These are phyloP conservation scores for Drosophila testacea DNA, from an alignment of 2,888 invertebrate genomes.

Conservation along the genomic window DNA sequence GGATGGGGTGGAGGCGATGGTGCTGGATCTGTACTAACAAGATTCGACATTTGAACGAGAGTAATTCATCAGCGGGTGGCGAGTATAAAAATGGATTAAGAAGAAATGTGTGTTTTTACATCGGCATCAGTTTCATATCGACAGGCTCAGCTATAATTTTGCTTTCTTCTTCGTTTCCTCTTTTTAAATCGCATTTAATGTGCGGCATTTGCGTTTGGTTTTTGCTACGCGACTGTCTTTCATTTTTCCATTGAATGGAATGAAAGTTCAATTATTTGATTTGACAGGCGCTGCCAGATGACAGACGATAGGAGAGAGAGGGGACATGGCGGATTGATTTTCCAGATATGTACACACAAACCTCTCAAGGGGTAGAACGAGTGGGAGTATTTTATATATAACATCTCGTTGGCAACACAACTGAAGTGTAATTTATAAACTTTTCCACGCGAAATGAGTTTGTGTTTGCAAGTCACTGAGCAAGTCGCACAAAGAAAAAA, in stretches of 20 bases:
- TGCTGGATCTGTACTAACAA: conserved; percentile 60
- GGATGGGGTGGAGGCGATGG: conserved; percentile 15
- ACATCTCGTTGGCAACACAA: conserved; percentile 65
- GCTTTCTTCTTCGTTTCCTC: conserved; percentile 20
- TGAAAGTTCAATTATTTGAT: conserved; percentile 79
- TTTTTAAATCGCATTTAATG: conserved; percentile 66
- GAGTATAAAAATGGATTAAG: conserved; percentile 73
- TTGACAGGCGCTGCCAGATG: conserved; percentile 65
- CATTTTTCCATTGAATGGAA: conserved; percentile 68
- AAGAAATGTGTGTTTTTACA: conserved; percentile 55
- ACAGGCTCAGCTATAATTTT: conserved; percentile 17
- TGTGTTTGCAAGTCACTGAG: conserved; percentile 30
- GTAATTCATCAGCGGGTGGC: conserved; percentile 72
- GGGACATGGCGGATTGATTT: conserved; percentile 19
- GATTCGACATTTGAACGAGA: conserved; percentile 76
- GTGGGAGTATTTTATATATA: conserved; percentile 53
- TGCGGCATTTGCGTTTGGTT: conserved; percentile 59
- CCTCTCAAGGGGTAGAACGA: conserved; percentile 34
- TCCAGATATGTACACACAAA: conserved; percentile 49
- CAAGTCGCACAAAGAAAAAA: conserved; percentile 27
- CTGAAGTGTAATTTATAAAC: conserved; percentile 70
- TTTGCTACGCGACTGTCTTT: conserved; percentile 45
- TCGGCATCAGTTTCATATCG: conserved; percentile 55
- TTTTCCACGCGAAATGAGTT: conserved; percentile 41
- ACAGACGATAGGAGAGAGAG: conserved; percentile 11